phyloP scores from a whole-genome alignment of 2,113 vertebrate species.

The Nyctereutes procyonoides region DNA sequence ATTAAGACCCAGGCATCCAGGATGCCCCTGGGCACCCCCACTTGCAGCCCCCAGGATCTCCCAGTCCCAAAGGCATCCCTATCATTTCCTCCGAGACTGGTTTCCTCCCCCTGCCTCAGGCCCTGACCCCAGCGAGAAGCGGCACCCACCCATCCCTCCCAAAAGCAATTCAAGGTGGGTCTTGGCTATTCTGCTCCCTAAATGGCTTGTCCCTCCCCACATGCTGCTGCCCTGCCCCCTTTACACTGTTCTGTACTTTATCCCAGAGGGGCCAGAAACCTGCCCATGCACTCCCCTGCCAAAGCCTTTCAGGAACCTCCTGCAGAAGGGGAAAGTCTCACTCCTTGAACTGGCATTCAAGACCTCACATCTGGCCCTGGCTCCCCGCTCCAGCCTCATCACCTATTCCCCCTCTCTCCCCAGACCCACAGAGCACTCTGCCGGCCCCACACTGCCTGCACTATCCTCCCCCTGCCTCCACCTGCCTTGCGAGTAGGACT shows the following conservation, averaged over 20 bases:
- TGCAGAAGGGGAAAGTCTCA: not conserved
- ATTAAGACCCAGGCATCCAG: not conserved
- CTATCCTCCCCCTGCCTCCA: not conserved
- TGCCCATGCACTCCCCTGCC: not conserved
- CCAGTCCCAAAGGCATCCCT: not conserved
- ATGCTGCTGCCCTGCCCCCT: not conserved
- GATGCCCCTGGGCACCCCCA: not conserved
- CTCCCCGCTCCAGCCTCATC: not conserved
- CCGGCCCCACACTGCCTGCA: not conserved
- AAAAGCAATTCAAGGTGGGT: accelerated
- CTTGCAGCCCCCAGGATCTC: not conserved
- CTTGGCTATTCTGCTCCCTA: not conserved
- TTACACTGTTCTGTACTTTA: not conserved
- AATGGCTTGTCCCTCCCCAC: too few species aligned
- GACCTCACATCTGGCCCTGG: not conserved
- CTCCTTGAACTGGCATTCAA: not conserved
- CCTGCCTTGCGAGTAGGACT: not conserved
- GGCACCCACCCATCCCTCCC: not conserved
- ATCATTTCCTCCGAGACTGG: not conserved
- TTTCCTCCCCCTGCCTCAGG: not conserved
- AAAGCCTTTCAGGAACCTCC: not conserved
- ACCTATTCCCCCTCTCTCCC: not conserved
- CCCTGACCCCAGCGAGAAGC: not conserved
- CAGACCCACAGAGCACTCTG: accelerated
- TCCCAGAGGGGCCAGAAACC: not conserved